Conservation (phyloP, 2,113 vertebrate genomes). For the Irena cyanogastra region DNA sequence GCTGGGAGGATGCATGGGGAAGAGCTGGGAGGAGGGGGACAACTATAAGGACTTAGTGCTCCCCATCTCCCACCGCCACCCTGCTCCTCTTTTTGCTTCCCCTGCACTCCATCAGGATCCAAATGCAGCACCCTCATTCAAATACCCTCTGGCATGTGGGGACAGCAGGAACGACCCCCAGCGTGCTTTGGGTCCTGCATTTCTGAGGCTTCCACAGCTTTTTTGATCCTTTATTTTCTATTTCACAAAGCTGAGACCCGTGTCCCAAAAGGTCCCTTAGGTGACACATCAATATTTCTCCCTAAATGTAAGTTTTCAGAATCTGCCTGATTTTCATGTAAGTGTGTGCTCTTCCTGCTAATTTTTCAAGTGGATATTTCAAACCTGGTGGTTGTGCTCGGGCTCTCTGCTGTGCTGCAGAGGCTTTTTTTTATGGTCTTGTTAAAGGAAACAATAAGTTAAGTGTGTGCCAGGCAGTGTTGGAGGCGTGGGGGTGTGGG, state of each 20-base stretch:
- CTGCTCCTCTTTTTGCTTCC: background rate
- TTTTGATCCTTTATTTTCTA: background rate
- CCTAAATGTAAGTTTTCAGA: background rate
- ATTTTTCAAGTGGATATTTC: background rate
- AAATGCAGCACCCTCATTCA: fast-evolving
- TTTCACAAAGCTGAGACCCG: background rate
- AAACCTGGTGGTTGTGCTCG: background rate
- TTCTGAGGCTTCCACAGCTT: fast-evolving
- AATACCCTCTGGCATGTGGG: background rate
- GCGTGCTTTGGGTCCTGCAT: fast-evolving
- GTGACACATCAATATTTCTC: background rate
- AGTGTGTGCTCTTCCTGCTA: background rate
- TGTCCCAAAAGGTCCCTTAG: fast-evolving
- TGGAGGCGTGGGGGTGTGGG: fast-evolving
- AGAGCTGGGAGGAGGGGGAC: background rate
- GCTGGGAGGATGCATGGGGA: background rate
- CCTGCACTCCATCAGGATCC: fast-evolving
- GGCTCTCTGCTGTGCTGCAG: background rate
- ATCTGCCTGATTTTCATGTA: fast-evolving
- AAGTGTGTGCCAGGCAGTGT: fast-evolving
- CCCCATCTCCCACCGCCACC: background rate
- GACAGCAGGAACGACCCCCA: background rate
- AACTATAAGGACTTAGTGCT: fast-evolving
- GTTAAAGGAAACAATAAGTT: background rate
- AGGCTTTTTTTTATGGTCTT: background rate